phyloP scores from a whole-genome alignment of 1,140 invertebrate genomes.

The Pteromalus puparum region DNA sequence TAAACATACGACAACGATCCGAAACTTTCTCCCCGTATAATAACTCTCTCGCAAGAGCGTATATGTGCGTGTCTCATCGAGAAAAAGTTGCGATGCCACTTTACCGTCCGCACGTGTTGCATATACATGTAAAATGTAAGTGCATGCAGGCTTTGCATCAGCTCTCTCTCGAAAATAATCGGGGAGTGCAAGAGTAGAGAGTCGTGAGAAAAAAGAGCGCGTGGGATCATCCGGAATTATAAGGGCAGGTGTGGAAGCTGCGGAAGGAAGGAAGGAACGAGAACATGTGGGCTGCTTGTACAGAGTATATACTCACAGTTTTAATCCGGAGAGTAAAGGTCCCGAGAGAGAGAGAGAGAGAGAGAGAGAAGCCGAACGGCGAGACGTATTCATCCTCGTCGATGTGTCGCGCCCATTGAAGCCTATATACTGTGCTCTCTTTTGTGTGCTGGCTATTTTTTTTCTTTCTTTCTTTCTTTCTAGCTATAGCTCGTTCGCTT shows the following conservation, averaged over 20 bases:
- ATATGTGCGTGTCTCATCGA: not conserved
- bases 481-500: not conserved
- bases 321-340: not conserved
- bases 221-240: constrained; percentile 6
- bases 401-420: not conserved
- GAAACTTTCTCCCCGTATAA: constrained; percentile 14
- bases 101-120: not conserved
- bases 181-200: not conserved
- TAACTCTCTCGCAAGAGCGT: not conserved
- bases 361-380: not conserved
- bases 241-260: constrained; percentile 31
- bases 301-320: not conserved
- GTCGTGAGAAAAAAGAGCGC: constrained; percentile 35
- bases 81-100: constrained; percentile 3
- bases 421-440: not conserved
- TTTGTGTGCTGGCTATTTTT: not conserved
- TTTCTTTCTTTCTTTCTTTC: not conserved
- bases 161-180: not conserved
- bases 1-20: not conserved
- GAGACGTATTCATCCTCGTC: constrained; percentile 4
- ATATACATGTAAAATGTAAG: not conserved
- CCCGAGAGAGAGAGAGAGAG: not conserved
- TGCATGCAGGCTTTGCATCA: not conserved
- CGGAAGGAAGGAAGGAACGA: constrained; percentile 11
- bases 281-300: not conserved